phyloP scores from a whole-genome alignment of 2,888 invertebrate genomes.

The Xylota sylvarum region DNA sequence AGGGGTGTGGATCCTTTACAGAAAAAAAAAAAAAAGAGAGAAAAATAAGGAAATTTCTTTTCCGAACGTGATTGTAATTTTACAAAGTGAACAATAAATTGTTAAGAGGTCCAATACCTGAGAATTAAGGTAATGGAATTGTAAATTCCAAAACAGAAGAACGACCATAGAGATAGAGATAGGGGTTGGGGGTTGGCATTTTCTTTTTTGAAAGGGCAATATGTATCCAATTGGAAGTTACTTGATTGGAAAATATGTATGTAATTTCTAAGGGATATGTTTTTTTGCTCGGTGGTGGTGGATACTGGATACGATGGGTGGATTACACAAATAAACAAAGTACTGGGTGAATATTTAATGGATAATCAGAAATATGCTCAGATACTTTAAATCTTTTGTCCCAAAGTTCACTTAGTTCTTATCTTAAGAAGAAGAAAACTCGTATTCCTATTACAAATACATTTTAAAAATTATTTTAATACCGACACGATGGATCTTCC shows the following conservation, averaged over 20 bases:
- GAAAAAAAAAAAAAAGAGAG: neutral
- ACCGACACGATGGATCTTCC: no score
- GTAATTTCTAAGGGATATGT: neutral
- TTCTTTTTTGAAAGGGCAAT: conserved; percentile 5
- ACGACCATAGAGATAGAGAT: neutral
- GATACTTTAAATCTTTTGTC: neutral
- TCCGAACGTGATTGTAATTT: conserved; percentile 73
- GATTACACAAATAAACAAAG: neutral
- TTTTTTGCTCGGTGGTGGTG: no score
- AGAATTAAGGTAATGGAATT: conserved; percentile 72
- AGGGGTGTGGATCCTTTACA: conserved; percentile 7
- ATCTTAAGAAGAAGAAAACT: no score
- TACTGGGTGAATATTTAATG: neutral
- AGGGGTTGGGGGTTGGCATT: no score
- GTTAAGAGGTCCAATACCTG: conserved; percentile 64
- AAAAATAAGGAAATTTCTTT: conserved; percentile 50
- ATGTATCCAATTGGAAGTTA: conserved; percentile 45
- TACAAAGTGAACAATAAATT: conserved; percentile 77
- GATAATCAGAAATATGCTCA: neutral
- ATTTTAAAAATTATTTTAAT: no score
- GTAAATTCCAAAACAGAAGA: conserved; percentile 56
- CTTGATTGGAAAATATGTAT: conserved; percentile 56
- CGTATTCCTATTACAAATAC: no score
- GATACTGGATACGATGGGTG: neutral
- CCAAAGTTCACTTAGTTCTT: neutral